Percentiles rank a stretch among this genome's conserved stretches.
Conservation (phyloP, 2,888 invertebrate genomes). For the Andrena camellia region DNA sequence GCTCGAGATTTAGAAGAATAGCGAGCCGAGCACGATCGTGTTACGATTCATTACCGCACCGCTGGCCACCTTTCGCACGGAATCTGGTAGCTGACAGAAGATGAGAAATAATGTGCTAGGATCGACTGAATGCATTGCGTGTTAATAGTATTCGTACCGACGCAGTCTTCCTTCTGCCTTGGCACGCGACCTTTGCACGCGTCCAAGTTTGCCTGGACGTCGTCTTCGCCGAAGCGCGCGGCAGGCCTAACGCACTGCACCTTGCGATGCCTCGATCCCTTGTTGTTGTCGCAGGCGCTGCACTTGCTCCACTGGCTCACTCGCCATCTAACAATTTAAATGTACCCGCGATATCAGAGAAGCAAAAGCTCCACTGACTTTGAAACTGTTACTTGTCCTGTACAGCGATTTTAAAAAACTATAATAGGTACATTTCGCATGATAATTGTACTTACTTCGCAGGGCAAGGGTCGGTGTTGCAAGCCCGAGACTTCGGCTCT, state of each 20-base stretch:
- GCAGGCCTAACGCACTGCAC: conserved; percentile 86
- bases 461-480: conserved; percentile 85
- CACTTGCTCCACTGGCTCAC: conserved; percentile 89
- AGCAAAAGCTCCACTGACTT: too few relatives aligned
- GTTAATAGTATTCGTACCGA: conserved; percentile 52
- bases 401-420: background rate
- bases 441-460: conserved; percentile 82
- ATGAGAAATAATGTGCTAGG: too few relatives aligned
- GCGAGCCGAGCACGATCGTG: too few relatives aligned
- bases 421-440: background rate
- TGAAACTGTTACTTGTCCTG: background rate
- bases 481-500: conserved; percentile 82
- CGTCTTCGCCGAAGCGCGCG: conserved; percentile 84
- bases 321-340: conserved; percentile 86
- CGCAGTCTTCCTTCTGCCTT: conserved; percentile 72
- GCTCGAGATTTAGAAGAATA: too few relatives aligned
- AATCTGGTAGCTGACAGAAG: too few relatives aligned
- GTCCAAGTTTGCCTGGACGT: conserved; percentile 79
- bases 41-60: too few relatives aligned
- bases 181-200: conserved; percentile 77
- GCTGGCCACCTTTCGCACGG: too few relatives aligned
- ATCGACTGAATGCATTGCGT: too few relatives aligned
- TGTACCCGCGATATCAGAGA: too few relatives aligned
- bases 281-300: conserved; percentile 86
- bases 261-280: conserved; percentile 85